Base-by-base conservation (phyloP, 1,140 invertebrate species). In the Zaprionus capensis region DNA sequence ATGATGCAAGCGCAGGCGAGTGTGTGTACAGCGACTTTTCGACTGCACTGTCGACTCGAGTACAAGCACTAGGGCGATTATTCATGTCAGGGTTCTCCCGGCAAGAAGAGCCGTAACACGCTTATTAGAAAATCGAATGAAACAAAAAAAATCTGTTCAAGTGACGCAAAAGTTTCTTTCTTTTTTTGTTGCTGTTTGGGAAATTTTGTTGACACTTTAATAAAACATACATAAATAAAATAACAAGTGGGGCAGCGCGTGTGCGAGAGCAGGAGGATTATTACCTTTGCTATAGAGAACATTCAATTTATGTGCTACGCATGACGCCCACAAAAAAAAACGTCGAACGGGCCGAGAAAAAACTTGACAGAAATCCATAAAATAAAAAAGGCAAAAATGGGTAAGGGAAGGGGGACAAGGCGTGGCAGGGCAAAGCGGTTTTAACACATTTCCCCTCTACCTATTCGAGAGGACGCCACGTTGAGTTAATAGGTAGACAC, bases 401-500 rank as follows among this genome's bases (percentile, higher is more conserved):
- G n/a, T 28, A 65, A 63, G 46, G 44, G 9, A 7, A 7, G 31
- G 31, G 9, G 31, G 9, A 11, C 51, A 31, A 61, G 64, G 71
- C 56, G 44, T 68, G 65, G 20, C 66, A 57, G 28, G 22, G 28
- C n/a, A 15, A 56, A 46, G 36, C 74, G 71, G 59, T 75, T 82
- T 44, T 53, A 74, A 62, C 55, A 62, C 75, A 74, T 81, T 67
- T 64, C 7, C 41, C 41, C 44, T 31, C 51, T 5, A 4, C 4
- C 24, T 5, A 28, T 28, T 28, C 66, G 36, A 51, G 36, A 72
- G 6, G 59, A 67, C 62, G 56, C 62, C 83, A 86, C 55, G 76
- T 82, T 63, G 80, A 71, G 76, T 74, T 86, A 77, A 78, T 87
- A 31, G 70, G 22, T 24, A 20, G 56, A 38, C 41, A 62, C 81